phyloP scores from a whole-genome alignment of 1,140 invertebrate genomes.

The Gryllus bimaculatus region DNA sequence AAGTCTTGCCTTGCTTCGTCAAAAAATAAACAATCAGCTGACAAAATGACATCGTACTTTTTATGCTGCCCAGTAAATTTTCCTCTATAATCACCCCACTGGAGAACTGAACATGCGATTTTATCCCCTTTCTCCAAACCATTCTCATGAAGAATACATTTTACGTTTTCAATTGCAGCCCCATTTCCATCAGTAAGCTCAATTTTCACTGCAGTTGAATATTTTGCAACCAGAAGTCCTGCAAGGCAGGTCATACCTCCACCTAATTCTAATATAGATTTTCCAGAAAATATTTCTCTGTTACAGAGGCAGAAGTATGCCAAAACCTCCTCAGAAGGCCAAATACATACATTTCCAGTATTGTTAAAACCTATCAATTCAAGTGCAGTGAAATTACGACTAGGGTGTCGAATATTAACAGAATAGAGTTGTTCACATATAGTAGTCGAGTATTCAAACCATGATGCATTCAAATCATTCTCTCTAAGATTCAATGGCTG shows the following conservation, averaged over 20 bases:
- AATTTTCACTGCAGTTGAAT: constrained; percentile 46
- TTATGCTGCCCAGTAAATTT: background rate
- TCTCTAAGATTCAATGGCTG: constrained; percentile 23
- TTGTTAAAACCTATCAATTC: constrained; percentile 80
- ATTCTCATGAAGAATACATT: constrained; percentile 52
- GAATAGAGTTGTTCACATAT: constrained; percentile 37
- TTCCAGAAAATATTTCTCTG: constrained; percentile 49
- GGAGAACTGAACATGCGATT: constrained; percentile 35
- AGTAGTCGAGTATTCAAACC: constrained; percentile 45
- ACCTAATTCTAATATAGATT: constrained; percentile 65
- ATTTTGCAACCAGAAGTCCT: constrained; percentile 63
- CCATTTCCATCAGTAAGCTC: constrained; percentile 71
- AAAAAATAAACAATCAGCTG: constrained; percentile 77
- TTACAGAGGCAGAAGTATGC: constrained; percentile 64
- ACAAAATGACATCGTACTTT: constrained; percentile 60
- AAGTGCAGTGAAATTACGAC: constrained; percentile 51
- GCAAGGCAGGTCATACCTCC: constrained; percentile 80
- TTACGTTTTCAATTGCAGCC: constrained; percentile 64
- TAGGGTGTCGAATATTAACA: constrained; percentile 47
- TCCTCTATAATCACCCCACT: constrained; percentile 35
- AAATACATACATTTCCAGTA: constrained; percentile 83
- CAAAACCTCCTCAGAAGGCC: constrained; percentile 81
- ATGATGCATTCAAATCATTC: constrained; percentile 27
- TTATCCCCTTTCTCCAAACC: constrained; percentile 34
- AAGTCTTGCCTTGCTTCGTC: constrained; percentile 64